These are phyloP conservation scores for Lapara coniferarum DNA, from an alignment of 2,888 invertebrate species.

Conservation along the genomic window DNA sequence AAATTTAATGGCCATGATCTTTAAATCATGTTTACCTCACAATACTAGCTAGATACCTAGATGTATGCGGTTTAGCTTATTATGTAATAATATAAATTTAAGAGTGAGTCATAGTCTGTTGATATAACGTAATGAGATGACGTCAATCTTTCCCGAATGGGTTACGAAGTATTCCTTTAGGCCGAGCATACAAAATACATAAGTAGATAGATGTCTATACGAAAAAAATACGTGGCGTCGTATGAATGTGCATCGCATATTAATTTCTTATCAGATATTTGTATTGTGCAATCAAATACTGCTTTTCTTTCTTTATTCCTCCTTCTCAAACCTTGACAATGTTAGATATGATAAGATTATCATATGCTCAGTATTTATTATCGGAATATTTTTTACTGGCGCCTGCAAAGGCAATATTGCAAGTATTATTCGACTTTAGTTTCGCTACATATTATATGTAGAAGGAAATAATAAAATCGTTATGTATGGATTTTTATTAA, in stretches of 20 bases:
- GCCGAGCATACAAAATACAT: not conserved
- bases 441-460: not conserved
- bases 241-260: not conserved
- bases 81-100: conserved; percentile 1
- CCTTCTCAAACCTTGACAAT: conserved; percentile 17
- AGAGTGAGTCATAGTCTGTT: conserved; percentile 1
- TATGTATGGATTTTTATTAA: too few relatives aligned
- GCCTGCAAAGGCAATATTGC: conserved; percentile 15
- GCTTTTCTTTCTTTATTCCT: conserved; percentile 10
- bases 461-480: too few relatives aligned
- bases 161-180: conserved; percentile 2
- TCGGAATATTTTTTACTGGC: conserved; percentile 13
- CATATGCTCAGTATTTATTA: conserved; percentile 8
- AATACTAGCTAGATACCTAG: not conserved
- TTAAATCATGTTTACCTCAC: not conserved
- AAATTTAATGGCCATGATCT: conserved; percentile 18
- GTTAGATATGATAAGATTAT: conserved; percentile 24
- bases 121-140: conserved; percentile 1
- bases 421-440: not conserved
- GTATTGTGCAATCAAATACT: not conserved
- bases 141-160: conserved; percentile 1
- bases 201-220: not conserved
- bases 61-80: not conserved
- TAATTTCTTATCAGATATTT: not conserved
- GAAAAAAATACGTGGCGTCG: not conserved